phyloP scores from a whole-genome alignment of 92 coral and sea anemone species.

The Porites rus region DNA sequence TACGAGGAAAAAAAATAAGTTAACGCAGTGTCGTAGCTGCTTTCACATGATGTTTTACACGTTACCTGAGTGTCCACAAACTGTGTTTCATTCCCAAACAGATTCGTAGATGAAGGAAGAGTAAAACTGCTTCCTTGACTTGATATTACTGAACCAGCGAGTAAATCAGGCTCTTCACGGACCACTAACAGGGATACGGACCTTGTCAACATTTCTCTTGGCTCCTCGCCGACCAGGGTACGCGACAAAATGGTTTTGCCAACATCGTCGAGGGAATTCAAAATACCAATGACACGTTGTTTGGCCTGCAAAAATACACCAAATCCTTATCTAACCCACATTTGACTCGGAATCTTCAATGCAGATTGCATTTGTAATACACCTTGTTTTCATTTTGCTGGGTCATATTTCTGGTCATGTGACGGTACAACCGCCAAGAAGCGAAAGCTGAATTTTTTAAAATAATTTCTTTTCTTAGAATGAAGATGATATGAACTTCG shows the following conservation, averaged over 20 bases:
- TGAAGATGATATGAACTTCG: too few relatives aligned
- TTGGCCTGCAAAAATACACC: background rate
- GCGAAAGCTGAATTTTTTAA: too few relatives aligned
- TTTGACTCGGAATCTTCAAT: background rate
- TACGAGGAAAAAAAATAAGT: too few relatives aligned
- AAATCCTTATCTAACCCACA: background rate
- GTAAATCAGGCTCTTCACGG: constrained; percentile 35
- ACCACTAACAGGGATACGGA: constrained; percentile 37
- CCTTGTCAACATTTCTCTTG: constrained; percentile 22
- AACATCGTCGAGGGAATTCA: constrained; percentile 30
- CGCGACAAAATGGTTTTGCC: constrained; percentile 59
- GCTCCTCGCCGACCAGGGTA: constrained; percentile 52
- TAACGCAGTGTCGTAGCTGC: too few relatives aligned
- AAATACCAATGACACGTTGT: background rate
- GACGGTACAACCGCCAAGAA: too few relatives aligned
- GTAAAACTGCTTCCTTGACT: constrained; percentile 42
- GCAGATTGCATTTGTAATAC: background rate
- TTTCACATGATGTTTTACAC: background rate
- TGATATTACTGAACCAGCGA: constrained; percentile 45
- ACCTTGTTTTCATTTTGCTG: background rate
- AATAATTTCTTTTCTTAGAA: too few relatives aligned
- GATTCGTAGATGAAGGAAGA: constrained; percentile 36
- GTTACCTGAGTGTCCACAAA: constrained; percentile 64
- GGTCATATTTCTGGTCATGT: too few relatives aligned
- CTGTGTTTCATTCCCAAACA: constrained; percentile 47